phyloP scores from a whole-genome alignment of 1,140 invertebrate species.

The Drosophila bocki region DNA sequence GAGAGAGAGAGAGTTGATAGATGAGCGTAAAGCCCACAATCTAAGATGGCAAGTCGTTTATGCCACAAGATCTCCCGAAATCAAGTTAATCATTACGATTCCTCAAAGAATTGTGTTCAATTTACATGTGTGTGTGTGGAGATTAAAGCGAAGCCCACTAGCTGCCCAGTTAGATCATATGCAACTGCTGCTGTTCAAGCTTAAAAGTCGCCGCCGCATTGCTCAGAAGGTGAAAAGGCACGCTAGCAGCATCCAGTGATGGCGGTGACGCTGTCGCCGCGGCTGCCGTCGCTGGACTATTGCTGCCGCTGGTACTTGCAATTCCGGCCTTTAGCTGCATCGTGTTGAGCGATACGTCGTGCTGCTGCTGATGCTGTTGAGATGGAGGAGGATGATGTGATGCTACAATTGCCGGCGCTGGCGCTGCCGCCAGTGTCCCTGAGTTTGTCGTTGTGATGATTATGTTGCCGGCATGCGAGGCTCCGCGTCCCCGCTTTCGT shows the following conservation, averaged over 20 bases:
- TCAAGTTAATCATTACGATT: neutral
- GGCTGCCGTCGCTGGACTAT: conserved; percentile 23
- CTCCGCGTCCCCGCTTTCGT: conserved; percentile 89
- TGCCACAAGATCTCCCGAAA: conserved; percentile 1
- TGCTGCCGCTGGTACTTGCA: conserved; percentile 34
- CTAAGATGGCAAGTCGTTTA: neutral
- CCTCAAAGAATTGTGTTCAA: conserved; percentile 6
- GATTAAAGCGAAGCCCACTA: neutral
- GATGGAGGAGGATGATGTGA: conserved; percentile 16
- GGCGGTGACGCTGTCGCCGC: conserved; percentile 41
- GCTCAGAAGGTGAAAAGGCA: conserved; percentile 91
- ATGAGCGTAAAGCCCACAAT: neutral
- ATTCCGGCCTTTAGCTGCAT: conserved; percentile 53
- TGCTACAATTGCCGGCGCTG: conserved; percentile 13
- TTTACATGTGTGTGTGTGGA: conserved; percentile 9
- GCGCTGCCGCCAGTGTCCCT: conserved; percentile 25
- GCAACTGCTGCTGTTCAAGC: conserved; percentile 70
- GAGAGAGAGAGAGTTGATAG: neutral
- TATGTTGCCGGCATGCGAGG: conserved; percentile 71
- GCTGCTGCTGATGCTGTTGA: conserved; percentile 18
- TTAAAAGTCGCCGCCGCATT: conserved; percentile 67
- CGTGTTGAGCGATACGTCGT: conserved; percentile 51
- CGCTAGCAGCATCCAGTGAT: conserved; percentile 85
- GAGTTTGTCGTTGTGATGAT: conserved; percentile 59
- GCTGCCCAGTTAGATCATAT: conserved; percentile 67